These are phyloP conservation scores for Dryobates pubescens DNA, from an alignment of 2,797 vertebrate genomes.

Conservation along the genomic window DNA sequence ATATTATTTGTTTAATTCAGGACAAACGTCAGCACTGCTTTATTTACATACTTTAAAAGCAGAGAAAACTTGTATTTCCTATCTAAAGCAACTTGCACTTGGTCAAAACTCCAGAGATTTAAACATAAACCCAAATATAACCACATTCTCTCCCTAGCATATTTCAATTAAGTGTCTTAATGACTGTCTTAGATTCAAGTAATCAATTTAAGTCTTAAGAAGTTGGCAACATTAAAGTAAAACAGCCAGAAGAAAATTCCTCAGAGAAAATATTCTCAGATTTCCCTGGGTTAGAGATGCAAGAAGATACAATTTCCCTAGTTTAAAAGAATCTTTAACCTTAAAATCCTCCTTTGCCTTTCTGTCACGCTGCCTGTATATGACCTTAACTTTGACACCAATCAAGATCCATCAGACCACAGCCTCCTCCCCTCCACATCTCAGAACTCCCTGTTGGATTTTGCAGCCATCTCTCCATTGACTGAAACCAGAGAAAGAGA, in stretches of 20 bases:
- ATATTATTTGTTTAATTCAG: background rate
- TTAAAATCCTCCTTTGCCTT: background rate
- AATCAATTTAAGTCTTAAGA: conserved; percentile 18
- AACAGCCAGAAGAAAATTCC: background rate
- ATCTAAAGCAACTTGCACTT: background rate
- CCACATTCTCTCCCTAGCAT: conserved; percentile 7
- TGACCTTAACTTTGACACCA: background rate
- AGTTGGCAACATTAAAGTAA: background rate
- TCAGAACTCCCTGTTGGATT: background rate
- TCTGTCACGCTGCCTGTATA: background rate
- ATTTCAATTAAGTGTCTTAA: conserved; percentile 42
- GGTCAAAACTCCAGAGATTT: conserved; percentile 40
- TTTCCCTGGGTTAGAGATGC: background rate
- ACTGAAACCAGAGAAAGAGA: background rate
- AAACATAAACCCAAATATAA: conserved; percentile 20
- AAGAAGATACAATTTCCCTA: background rate
- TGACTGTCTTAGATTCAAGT: conserved; percentile 24
- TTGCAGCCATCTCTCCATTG: background rate
- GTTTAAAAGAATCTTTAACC: background rate
- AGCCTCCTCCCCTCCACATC: background rate
- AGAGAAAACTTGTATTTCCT: background rate
- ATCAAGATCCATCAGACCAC: background rate
- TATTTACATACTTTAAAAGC: background rate
- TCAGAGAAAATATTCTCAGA: background rate
- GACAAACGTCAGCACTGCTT: background rate